Evolutionary conservation across 2,888 invertebrate species (phyloP).

Genomic region (Odontocerum albicorne): DNA sequence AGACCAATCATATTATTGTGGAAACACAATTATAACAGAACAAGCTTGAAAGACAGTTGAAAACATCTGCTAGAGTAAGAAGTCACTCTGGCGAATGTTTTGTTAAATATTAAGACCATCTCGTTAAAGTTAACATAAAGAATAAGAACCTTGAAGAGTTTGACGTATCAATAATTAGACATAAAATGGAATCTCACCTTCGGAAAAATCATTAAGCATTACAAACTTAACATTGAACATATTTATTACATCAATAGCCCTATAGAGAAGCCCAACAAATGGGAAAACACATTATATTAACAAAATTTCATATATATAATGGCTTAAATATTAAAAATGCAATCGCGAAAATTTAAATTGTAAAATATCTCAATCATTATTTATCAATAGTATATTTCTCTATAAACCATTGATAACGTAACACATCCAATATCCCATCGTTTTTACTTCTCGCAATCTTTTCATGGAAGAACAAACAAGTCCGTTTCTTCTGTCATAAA

Average conservation of each 20-base stretch:
- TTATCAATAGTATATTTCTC: conserved; percentile 23
- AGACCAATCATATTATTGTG: no score
- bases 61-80: not conserved
- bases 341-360: conserved; percentile 14
- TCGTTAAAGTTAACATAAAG: not conserved
- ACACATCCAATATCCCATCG: conserved; percentile 25
- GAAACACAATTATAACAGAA: no score
- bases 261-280: conserved; percentile 17
- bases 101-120: no score
- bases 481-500: conserved; percentile 23
- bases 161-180: conserved; percentile 9
- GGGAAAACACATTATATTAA: conserved; percentile 17
- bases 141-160: conserved; percentile 8
- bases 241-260: conserved; percentile 28
- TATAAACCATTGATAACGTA: conserved; percentile 29
- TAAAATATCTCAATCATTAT: conserved; percentile 14
- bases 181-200: conserved; percentile 14
- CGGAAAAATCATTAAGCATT: conserved; percentile 16
- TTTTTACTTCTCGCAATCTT: conserved; percentile 10
- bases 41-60: no score
- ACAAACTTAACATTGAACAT: conserved; percentile 30
- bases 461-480: conserved; percentile 28
- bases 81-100: no score
- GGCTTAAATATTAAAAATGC: conserved; percentile 18
- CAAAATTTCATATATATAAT: conserved; percentile 21